Base-by-base conservation (phyloP, 2,888 invertebrate genomes). In the Nymphalis urticae region DNA sequence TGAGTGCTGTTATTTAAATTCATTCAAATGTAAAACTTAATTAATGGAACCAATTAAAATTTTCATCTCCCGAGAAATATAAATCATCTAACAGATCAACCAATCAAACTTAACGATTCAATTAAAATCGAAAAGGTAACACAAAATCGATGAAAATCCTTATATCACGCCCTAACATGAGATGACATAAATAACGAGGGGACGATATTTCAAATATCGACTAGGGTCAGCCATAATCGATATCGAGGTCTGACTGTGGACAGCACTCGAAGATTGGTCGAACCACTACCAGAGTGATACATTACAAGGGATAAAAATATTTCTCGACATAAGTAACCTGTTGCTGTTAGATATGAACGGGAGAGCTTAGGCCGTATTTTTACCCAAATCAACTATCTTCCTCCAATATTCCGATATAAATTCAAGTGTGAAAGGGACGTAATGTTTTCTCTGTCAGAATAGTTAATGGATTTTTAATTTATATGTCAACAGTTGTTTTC, bases 241-340 rank as follows among this genome's bases (percentile, higher is more conserved):
- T 79, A 79, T 77, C 77, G 77, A 76, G 72, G 73, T 72, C 72
- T 71, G 65, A 72, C 68, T 65, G 60, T 72, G 70, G 65, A 74
- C 75, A 74, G 68, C 74, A 72, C 85, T 85, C 81, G 73, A 82
- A 83, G 82, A 83, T 81, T 80, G 66, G 59, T 84, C 81, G 80
- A 77, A 79, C 80, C 75, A 71, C 75, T 78, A 56, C 54, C 32
- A 71, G 76, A 84, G 85, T 89, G 90, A 90, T 90, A 90, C 87
- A 90, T 90, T 89, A 86, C 80, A 76, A 77, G 76, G 85, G 85
- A 87, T 88, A 86, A 88, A 88, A 91, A 90, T 90, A 89, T 90
- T 86, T 89, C 86, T 83, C 83, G 80, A 81, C 81, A 79, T 75
- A 80, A 78, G 80, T 73, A 73, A 91, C 91, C 91, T 91, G 91